Evolutionary conservation across 2,113 vertebrate genomes (phyloP).

Genomic region (Scomber colias): DNA sequence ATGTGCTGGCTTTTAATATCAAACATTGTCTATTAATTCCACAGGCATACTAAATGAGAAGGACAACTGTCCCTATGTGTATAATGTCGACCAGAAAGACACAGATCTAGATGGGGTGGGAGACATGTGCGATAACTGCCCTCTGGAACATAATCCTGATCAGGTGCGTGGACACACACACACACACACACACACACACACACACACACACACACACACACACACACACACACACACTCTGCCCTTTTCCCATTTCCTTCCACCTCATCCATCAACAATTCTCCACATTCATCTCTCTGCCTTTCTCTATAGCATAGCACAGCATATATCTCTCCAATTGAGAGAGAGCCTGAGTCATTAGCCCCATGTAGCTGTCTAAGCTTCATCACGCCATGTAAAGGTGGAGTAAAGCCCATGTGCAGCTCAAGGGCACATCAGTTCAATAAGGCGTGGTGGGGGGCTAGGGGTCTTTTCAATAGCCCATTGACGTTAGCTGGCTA

Average conservation of each 20-base stretch:
- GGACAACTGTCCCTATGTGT: slow-evolving; percentile 97
- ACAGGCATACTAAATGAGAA: slow-evolving; percentile 95
- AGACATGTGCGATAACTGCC: slow-evolving; percentile 99
- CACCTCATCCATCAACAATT: slow-evolving; percentile 61
- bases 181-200: slow-evolving; percentile 17
- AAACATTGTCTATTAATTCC: slow-evolving; percentile 3
- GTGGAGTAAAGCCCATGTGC: slow-evolving; percentile 68
- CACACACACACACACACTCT: neutral
- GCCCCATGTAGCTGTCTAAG: slow-evolving; percentile 53
- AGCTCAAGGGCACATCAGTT: slow-evolving; percentile 77
- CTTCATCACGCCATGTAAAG: slow-evolving; percentile 71
- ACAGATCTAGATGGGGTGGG: slow-evolving; percentile 97
- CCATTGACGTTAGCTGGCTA: slow-evolving; percentile 71
- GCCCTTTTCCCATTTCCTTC: slow-evolving; percentile 55
- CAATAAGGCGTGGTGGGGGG: slow-evolving; percentile 73
- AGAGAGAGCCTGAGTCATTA: slow-evolving; percentile 50
- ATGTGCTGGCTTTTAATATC: neutral
- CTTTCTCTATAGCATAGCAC: slow-evolving; percentile 60
- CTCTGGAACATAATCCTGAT: slow-evolving; percentile 97
- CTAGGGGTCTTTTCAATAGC: slow-evolving; percentile 76
- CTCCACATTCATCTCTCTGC: slow-evolving; percentile 59
- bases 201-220: too few species aligned
- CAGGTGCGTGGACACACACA: slow-evolving; percentile 87
- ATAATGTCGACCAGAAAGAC: slow-evolving; percentile 97
- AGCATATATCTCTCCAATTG: slow-evolving; percentile 71